Conservation (phyloP, 2,797 vertebrate genomes). For the Hoplostethus atlanticus region DNA sequence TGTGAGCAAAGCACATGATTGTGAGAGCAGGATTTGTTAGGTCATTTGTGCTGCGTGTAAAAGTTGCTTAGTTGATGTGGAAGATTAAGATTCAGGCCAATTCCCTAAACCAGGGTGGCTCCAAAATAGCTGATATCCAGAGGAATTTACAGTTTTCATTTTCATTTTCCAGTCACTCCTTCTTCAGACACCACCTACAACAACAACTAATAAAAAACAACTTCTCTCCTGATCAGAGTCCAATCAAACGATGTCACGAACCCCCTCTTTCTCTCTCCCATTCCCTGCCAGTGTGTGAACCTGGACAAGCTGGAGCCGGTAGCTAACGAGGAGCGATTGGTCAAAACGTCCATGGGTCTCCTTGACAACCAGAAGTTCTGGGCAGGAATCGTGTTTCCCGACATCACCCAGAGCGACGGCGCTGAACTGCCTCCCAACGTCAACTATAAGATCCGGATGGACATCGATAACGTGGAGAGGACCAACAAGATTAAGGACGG, state of each 20-base stretch:
- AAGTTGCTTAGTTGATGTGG: too few relatives aligned
- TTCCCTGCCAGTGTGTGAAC: slow-evolving; percentile 91
- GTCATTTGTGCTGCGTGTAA: too few relatives aligned
- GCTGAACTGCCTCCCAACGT: slow-evolving; percentile 90
- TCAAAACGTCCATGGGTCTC: slow-evolving; percentile 95
- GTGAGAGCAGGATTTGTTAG: slow-evolving; percentile 1
- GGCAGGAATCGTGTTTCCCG: slow-evolving; percentile 96
- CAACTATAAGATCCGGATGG: slow-evolving; percentile 99
- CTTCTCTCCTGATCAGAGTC: background rate
- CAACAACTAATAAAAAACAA: background rate
- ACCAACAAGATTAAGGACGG: slow-evolving; percentile 98
- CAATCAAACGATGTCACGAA: background rate
- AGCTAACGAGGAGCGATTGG: slow-evolving; percentile 91
- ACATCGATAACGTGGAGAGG: slow-evolving; percentile 98
- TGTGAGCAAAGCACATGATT: slow-evolving; percentile 13
- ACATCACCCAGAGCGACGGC: slow-evolving; percentile 82
- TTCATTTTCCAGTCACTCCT: too few relatives aligned
- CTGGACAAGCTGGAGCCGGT: slow-evolving; percentile 95
- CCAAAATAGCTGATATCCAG: too few relatives aligned
- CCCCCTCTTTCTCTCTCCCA: background rate
- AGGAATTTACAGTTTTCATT: too few relatives aligned
- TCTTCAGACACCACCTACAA: too few relatives aligned
- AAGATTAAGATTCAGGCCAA: too few relatives aligned
- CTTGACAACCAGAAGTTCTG: slow-evolving; percentile 95
- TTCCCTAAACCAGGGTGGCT: too few relatives aligned